Base-by-base conservation (phyloP, 1,140 invertebrate species). In the Scaptomyza graminum region DNA sequence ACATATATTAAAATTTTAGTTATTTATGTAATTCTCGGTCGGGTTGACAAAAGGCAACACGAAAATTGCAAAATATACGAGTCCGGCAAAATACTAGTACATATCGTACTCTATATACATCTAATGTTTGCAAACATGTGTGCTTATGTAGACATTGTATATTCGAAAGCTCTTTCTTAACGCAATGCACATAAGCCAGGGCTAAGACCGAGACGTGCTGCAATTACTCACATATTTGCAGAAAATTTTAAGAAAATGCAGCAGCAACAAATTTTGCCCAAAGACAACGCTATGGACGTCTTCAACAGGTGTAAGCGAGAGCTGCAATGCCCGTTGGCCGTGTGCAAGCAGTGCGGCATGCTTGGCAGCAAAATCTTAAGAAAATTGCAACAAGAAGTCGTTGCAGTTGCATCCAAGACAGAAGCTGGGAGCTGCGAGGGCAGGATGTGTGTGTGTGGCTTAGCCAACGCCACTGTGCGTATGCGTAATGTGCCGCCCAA, bases 1-100 rank as follows among this genome's bases (percentile, higher is more conserved):
- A 88, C 83, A 88, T 88, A 88, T 87, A 87, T 87, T 87, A 87
- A 87, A 87, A 87, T 87, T 87, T 82, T 88, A 88, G 79, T 88
- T 87, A 87, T 87, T 88, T 81, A 87, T 87, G 83, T 87, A 88
- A 89, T 74, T 83, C 82, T 88, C 71, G 49, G 46, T 60, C 61
- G 79, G 61, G 52, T 84, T 84, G 80, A 83, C 80, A 83, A 79
- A 73, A 69, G 76, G 63, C 71, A 65, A 63, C 63, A 67, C 47
- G 65, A 69, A 79, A 68, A 68, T 83, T 70, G 64, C 72, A 76
- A 85, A 81, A 81, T 75, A 75, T 66, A 79, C 64, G 22, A 54
- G 69, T 8, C 34, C n/a, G 18, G 31, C 46, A 61, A 63, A 61
- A 69, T 79, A 46, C 6, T 22, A 28, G 52, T 76, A 73, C 78